Base-by-base conservation (phyloP, 2,797 vertebrate species). In the Yasuhikotakia modesta region DNA sequence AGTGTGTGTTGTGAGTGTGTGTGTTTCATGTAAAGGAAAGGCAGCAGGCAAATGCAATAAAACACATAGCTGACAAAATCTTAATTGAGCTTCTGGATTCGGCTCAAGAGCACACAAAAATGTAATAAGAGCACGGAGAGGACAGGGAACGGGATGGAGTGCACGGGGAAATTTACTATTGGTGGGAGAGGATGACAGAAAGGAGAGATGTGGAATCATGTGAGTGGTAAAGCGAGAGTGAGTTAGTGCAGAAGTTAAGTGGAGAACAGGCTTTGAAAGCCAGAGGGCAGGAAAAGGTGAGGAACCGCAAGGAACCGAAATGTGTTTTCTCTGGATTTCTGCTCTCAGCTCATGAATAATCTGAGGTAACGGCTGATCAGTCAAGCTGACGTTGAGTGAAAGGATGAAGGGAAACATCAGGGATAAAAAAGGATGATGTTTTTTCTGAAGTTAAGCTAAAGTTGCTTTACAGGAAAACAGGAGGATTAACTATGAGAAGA, bases 121-220 rank as follows among this genome's bases (percentile, higher is more conserved):
- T 88, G 85, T 81, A 90, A 86, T 86, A 89, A 86, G 82, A 87
- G 84, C 84, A 83, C 75, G 85, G 79, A 82, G 7, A 65, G 83
- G 48, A 46, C 30, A 70, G 61, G 58, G 52, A 66, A 52, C 55
- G 61, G 57, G 14, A 65, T 24, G 67, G 58, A 35, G 24, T 55
- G 6, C 69, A 71, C 50, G 0, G 16, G 32, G 1, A 77, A 35
- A 24, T 71, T 0, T 65, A 55, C 48, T 17, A 24, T 53, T 12
- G 7, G 39, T 32, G 39, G 11, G 39, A 14, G 43, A 53, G 21
- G 21, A 2, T 52, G 71, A 27, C 16, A 74, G 63, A 50, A 12
- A 61, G 16, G 11, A 76, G 45, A 63, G 27, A 71, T 32, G 58
- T 13, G 13, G 50, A 45, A 61, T 27, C 1, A 70, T 21, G 65